These are phyloP conservation scores for Dromaius novaehollandiae DNA, from an alignment of 2,113 vertebrate genomes.

Conservation along the genomic window DNA sequence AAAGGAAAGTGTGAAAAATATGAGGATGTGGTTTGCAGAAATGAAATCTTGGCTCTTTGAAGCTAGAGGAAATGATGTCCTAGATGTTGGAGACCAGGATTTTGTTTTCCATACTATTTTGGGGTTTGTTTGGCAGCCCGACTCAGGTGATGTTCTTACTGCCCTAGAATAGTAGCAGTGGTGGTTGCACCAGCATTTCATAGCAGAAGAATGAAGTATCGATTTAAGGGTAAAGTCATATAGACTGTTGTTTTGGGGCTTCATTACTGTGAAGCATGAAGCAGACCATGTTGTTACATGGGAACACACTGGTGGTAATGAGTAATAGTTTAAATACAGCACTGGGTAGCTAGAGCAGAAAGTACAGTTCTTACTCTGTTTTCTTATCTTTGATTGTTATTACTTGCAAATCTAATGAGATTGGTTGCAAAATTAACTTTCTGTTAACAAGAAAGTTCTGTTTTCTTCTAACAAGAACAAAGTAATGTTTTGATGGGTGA, in stretches of 20 bases:
- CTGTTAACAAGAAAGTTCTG: no score
- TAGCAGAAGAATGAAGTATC: background rate
- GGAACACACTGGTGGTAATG: background rate
- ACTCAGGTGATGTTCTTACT: background rate
- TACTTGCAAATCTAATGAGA: constrained; percentile 61
- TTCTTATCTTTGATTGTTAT: constrained; percentile 46
- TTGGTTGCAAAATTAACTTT: constrained; percentile 69
- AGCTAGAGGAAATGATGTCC: background rate
- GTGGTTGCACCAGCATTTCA: background rate
- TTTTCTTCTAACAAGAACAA: constrained; percentile 66
- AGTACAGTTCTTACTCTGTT: constrained; percentile 3
- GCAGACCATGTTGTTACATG: background rate
- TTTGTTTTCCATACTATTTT: background rate
- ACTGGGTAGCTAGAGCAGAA: background rate
- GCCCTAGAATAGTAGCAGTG: background rate
- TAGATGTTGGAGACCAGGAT: background rate
- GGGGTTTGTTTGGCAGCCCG: background rate
- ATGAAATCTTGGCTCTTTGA: background rate
- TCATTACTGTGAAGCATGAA: background rate
- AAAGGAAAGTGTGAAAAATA: background rate
- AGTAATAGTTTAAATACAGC: background rate
- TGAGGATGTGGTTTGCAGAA: background rate
- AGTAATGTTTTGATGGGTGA: constrained; percentile 48
- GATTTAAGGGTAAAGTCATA: background rate
- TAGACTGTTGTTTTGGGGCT: background rate